These are phyloP conservation scores for Hydra vulgaris DNA, from an alignment of 30 jellyfish, hydroid and myxozoan genomes.

Conservation along the genomic window DNA sequence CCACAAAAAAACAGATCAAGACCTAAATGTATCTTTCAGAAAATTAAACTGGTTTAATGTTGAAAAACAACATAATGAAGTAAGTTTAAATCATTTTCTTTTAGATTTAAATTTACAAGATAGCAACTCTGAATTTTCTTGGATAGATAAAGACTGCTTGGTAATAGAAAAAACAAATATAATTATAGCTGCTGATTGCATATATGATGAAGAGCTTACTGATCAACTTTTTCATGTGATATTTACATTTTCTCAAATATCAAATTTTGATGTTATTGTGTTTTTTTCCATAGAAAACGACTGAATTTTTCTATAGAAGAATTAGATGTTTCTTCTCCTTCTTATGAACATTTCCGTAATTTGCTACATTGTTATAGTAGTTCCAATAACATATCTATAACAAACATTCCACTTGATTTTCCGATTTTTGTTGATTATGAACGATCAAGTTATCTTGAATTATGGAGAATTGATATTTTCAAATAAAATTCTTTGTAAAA, in stretches of 20 bases:
- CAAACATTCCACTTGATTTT: not conserved
- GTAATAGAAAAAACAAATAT: conserved; percentile 3
- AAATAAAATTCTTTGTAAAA: not conserved
- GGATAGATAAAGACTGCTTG: conserved; percentile 7
- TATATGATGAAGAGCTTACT: conserved; percentile 27
- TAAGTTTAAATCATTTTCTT: not conserved
- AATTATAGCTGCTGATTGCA: conserved; percentile 29
- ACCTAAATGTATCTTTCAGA: not conserved
- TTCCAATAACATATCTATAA: not conserved
- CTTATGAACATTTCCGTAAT: conserved; percentile 45
- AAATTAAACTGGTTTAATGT: not conserved
- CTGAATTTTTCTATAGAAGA: conserved; percentile 63
- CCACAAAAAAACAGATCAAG: not conserved
- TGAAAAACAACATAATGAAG: not conserved
- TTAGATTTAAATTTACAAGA: not conserved
- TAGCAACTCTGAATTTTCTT: not conserved
- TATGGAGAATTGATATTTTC: conserved; percentile 18
- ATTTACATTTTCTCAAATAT: not conserved
- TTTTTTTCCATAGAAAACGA: conserved; percentile 27
- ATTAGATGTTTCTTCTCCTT: conserved; percentile 56
- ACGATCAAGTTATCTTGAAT: conserved; percentile 15
- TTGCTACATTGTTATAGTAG: not conserved
- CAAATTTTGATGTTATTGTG: conserved; percentile 3
- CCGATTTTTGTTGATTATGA: conserved; percentile 17
- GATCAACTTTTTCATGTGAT: conserved; percentile 17